Evolutionary conservation across 2,888 invertebrate species (phyloP).

Genomic region (Phoenoteleia sp.): DNA sequence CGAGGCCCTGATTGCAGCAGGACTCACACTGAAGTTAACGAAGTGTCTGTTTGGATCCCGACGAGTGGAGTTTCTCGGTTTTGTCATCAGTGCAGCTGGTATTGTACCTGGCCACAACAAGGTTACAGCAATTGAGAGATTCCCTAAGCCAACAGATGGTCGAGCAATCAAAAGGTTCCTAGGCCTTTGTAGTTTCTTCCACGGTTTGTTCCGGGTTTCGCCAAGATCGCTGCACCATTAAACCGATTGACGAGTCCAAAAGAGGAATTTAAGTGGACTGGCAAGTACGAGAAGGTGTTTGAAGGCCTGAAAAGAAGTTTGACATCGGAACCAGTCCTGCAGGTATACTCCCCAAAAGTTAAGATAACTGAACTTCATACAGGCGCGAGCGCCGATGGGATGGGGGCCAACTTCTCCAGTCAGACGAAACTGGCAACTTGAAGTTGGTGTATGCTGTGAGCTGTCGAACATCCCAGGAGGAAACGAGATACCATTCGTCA

Average conservation of each 20-base stretch:
- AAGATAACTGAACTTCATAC: conserved; percentile 25
- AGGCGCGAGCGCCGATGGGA: conserved; percentile 11
- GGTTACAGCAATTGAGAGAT: too few species aligned
- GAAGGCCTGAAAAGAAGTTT: neutral
- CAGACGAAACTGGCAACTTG: neutral
- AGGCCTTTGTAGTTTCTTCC: conserved; percentile 16
- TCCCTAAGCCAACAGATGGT: conserved; percentile 24
- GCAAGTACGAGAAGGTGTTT: neutral
- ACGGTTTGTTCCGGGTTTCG: neutral
- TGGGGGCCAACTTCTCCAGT: conserved; percentile 14
- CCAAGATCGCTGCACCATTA: conserved; percentile 1
- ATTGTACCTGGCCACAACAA: conserved; percentile 22
- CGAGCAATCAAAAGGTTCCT: too few species aligned
- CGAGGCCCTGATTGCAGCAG: too few species aligned
- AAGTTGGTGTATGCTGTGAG: conserved; percentile 35
- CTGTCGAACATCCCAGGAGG: conserved; percentile 45
- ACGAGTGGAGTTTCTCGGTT: conserved; percentile 25
- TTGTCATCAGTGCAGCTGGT: neutral
- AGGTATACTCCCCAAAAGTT: neutral
- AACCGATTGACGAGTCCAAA: too few species aligned
- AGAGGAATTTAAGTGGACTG: too few species aligned
- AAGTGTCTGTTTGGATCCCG: too few species aligned
- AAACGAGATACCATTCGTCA: conserved; percentile 75
- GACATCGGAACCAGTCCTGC: neutral
- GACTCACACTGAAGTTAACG: too few species aligned